A percentile compares a stretch with the other conserved stretches of the same genome.
These are phyloP conservation scores for Cebuella pygmaea DNA, from an alignment of 2,797 vertebrate species.

Conservation along the genomic window DNA sequence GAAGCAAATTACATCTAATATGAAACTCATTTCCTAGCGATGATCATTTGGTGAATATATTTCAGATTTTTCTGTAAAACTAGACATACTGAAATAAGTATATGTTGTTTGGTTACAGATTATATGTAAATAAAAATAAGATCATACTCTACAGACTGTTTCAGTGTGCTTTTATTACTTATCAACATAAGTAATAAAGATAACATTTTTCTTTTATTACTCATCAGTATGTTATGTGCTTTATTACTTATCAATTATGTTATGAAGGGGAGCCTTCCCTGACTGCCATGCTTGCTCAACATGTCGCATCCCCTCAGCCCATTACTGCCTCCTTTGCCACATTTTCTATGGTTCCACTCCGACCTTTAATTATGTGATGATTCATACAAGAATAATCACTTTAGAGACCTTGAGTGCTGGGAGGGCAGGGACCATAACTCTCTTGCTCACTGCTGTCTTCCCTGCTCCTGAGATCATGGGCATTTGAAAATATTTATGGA, in stretches of 20 bases:
- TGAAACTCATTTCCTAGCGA: background rate
- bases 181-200: background rate
- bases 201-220: background rate
- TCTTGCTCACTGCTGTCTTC: background rate
- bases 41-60: background rate
- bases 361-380: background rate
- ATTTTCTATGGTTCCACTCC: background rate
- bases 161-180: background rate
- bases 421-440: background rate
- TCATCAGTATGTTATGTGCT: background rate
- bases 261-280: background rate
- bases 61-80: conserved; percentile 29
- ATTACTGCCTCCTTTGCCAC: background rate
- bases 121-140: background rate
- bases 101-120: background rate
- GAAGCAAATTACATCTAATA: background rate
- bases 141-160: background rate
- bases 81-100: background rate
- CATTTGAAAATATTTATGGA: background rate
- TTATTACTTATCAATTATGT: background rate
- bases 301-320: accelerated
- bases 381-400: background rate
- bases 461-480: background rate
- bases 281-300: background rate
- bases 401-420: background rate